These are phyloP conservation scores for Hemicentrotus pulcherrimus DNA, from an alignment of 35 echinoderm and acorn worm species.

Conservation along the genomic window DNA sequence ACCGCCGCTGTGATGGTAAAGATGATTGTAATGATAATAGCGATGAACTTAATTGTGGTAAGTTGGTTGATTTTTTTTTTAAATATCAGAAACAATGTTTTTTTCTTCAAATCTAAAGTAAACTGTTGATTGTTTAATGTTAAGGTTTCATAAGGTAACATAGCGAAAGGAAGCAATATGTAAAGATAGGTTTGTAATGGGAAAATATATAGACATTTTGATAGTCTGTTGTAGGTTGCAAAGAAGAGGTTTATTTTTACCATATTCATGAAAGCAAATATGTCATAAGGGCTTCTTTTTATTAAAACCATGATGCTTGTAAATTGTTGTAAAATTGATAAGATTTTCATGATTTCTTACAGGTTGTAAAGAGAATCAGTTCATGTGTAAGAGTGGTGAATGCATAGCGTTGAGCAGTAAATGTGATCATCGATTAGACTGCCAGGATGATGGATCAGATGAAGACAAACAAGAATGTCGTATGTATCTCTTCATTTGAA, in stretches of 20 bases:
- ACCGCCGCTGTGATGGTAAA: constrained; percentile 50
- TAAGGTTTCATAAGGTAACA: background rate
- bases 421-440: constrained; percentile 67
- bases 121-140: background rate
- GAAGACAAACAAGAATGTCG: constrained; percentile 52
- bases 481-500: constrained; percentile 25
- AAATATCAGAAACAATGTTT: background rate
- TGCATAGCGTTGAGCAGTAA: constrained; percentile 28
- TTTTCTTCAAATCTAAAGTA: background rate
- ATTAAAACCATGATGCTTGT: background rate
- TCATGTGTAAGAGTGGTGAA: constrained; percentile 54
- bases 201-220: background rate
- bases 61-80: constrained; percentile 2
- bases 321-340: background rate
- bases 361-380: constrained; percentile 50
- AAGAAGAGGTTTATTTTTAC: background rate
- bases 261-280: background rate
- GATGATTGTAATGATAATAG: constrained; percentile 69
- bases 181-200: background rate
- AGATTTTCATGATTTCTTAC: background rate
- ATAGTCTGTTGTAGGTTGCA: background rate
- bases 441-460: constrained; percentile 61
- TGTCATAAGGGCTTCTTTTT: background rate
- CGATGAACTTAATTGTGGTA: constrained; percentile 70
- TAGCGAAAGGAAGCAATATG: background rate